Base-by-base conservation (phyloP, 2,797 vertebrate species). In the Valencia hispanica region DNA sequence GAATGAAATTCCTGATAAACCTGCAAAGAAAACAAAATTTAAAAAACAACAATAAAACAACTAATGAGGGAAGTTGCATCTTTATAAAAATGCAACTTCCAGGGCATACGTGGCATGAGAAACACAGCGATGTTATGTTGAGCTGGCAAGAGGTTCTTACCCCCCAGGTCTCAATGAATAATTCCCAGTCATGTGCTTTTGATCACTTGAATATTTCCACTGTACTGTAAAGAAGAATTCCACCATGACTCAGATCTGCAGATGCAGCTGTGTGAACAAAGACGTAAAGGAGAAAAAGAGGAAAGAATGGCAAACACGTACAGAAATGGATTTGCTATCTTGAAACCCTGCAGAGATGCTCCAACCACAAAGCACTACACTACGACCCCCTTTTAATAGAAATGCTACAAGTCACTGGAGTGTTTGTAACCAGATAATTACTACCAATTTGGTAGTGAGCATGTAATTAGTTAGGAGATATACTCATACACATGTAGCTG, bases 131-230 rank as follows among this genome's bases (percentile, higher is more conserved):
- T 55, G 80, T 77, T 32, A 43, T 65, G 81, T 82, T 74, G 86
- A 91, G 87, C 61, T 87, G 89, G 85, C 83, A 57, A 48, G 34
- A 74, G 55, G 66, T 48, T 81, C 53, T 79, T 41, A 72, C 81
- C 88, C 81, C 88, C 83, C 81, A 86, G 80, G 84, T 81, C 65
- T 88, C 76, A 76, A n/a, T 88, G 81, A 92, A 86, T 90, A 74
- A 89, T 79, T 87, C 77, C 81, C 47, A 79, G 84, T 88, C 91
- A 92, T 91, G 87, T 92, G 91, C 83, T 90, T 77, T 76, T 87
- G 84, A 89, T 93, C 85, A 87, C 86, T 79, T 71, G 85, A 78
- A 90, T 90, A 84, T 88, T 92, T 90, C 88, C 87, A 90, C 72
- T 72, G 79, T 27, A 74, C 83, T 76, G 80, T 73, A 78, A 82